phyloP scores from a whole-genome alignment of 2,888 invertebrate genomes.

The Syrphus vitripennis region DNA sequence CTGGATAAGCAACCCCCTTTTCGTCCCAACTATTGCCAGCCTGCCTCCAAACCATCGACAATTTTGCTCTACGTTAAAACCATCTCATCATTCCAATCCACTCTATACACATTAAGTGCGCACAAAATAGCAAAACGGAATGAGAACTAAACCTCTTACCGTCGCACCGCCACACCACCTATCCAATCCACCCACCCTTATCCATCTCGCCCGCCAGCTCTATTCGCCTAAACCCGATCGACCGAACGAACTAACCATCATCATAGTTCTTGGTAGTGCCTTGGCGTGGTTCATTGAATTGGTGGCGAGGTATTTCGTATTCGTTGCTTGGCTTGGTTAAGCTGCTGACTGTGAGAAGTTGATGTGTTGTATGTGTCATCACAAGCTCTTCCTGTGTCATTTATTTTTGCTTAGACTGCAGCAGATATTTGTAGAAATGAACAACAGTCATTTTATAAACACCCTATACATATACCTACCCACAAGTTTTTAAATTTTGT shows the following conservation, averaged over 20 bases:
- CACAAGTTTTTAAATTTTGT: slow-evolving; percentile 48
- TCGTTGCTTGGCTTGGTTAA: slow-evolving; percentile 24
- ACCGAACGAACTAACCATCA: background rate
- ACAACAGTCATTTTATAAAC: slow-evolving; percentile 25
- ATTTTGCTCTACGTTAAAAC: slow-evolving; percentile 23
- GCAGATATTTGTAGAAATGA: slow-evolving; percentile 25
- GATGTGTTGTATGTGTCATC: slow-evolving; percentile 57
- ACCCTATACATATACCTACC: slow-evolving; percentile 35
- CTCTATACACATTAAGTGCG: slow-evolving; percentile 63
- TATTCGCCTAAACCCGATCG: background rate
- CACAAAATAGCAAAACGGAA: slow-evolving; percentile 62
- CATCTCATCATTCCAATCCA: slow-evolving; percentile 59
- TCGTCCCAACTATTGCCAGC: background rate
- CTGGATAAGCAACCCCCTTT: slow-evolving; percentile 28
- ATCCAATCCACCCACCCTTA: slow-evolving; percentile 35
- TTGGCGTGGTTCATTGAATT: slow-evolving; percentile 66
- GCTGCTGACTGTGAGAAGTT: slow-evolving; percentile 14
- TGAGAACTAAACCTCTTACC: slow-evolving; percentile 46
- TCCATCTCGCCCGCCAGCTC: background rate
- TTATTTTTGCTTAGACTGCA: slow-evolving; percentile 56
- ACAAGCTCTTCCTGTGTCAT: slow-evolving; percentile 62
- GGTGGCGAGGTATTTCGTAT: slow-evolving; percentile 25
- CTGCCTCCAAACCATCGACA: background rate
- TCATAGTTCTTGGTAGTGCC: slow-evolving; percentile 19
- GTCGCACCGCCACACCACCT: background rate